Evolutionary conservation across 1,140 invertebrate species (phyloP).

Genomic region (Bombus affinis): DNA sequence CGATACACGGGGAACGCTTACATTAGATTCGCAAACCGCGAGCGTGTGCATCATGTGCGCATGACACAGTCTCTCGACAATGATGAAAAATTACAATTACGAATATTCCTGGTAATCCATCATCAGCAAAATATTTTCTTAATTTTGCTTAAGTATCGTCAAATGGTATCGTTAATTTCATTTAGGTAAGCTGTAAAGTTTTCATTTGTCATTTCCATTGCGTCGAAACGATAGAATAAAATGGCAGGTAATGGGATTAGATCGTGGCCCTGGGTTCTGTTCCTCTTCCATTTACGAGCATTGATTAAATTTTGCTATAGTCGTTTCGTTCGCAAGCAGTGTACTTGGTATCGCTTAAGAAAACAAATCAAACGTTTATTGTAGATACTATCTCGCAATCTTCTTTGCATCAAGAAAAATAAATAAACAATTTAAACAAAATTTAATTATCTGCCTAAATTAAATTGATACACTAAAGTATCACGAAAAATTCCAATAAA

Average conservation of each 20-base stretch:
- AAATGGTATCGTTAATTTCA: neutral
- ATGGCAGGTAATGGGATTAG: neutral
- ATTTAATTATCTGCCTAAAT: neutral
- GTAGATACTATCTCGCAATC: neutral
- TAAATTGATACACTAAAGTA: neutral
- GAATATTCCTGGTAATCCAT: neutral
- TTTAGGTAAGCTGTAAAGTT: too few relatives aligned
- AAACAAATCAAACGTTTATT: neutral
- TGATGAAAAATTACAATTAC: slow-evolving; percentile 5
- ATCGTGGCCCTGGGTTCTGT: neutral
- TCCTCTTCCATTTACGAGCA: neutral
- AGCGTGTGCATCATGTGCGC: neutral
- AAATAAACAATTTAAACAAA: neutral
- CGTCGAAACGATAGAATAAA: neutral
- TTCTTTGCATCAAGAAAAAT: neutral
- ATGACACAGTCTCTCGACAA: slow-evolving; percentile 26
- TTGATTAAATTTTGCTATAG: neutral
- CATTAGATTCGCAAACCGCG: neutral
- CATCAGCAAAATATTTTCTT: neutral
- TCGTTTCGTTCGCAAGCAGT: neutral
- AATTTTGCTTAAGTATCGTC: neutral
- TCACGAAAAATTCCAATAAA: neutral
- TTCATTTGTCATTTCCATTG: neutral
- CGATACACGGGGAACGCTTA: slow-evolving; percentile 12
- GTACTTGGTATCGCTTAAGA: neutral